Evolutionary conservation across 2,797 vertebrate genomes (phyloP).

Genomic region (Pampus argenteus): DNA sequence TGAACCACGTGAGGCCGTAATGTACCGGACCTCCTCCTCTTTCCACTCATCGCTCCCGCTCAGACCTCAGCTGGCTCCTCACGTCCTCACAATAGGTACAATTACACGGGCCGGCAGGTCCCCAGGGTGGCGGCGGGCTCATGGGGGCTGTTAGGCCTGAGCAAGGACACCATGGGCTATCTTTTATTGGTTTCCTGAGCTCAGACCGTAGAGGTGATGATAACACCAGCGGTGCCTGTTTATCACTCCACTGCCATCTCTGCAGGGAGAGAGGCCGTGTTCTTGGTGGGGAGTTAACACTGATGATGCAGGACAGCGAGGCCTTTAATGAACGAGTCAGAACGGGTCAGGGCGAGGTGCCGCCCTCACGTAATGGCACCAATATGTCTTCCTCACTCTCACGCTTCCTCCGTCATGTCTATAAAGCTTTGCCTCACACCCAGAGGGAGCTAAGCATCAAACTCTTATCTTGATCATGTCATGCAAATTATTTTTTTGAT

Average conservation of each 20-base stretch:
- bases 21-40: slow-evolving; percentile 28
- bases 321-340: slow-evolving; percentile 52
- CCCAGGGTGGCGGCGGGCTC: slow-evolving; percentile 47
- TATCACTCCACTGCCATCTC: slow-evolving; percentile 53
- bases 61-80: slow-evolving; percentile 78
- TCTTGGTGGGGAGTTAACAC: slow-evolving; percentile 46
- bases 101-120: slow-evolving; percentile 68
- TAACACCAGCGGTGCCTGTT: slow-evolving; percentile 47
- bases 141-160: slow-evolving; percentile 58
- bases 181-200: slow-evolving; percentile 64
- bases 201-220: slow-evolving; percentile 44
- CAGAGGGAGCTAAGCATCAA: slow-evolving; percentile 18
- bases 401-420: neutral
- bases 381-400: slow-evolving; percentile 12
- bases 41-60: slow-evolving; percentile 49
- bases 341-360: slow-evolving; percentile 38
- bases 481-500: slow-evolving; percentile 33
- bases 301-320: slow-evolving; percentile 18
- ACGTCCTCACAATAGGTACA: slow-evolving; percentile 72
- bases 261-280: slow-evolving; percentile 4
- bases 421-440: slow-evolving; percentile 17
- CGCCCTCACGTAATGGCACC: slow-evolving; percentile 12
- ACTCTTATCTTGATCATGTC: slow-evolving; percentile 44
- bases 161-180: slow-evolving; percentile 23
- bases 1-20: slow-evolving; percentile 25